A percentile compares a stretch with the other conserved stretches of the same genome.
Conservation (phyloP, 2,888 invertebrate species). For the Ormyrus pomaceus region DNA sequence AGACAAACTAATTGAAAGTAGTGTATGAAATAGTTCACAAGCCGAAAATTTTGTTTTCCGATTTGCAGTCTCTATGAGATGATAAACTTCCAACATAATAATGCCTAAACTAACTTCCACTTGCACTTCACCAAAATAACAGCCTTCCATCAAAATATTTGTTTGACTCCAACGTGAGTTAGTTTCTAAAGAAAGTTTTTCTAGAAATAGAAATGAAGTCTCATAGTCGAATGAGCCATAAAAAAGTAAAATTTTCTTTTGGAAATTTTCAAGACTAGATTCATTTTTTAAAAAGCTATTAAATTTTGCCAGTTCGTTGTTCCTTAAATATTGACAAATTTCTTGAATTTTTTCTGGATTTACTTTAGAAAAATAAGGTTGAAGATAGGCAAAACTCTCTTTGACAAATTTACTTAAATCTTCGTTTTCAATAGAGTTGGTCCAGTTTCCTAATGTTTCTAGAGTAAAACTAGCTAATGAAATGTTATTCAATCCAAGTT, state of each 20-base stretch:
- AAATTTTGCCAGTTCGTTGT: conserved; percentile 59
- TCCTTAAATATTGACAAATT: background rate
- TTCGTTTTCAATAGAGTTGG: conserved; percentile 70
- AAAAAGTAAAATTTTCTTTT: conserved; percentile 75
- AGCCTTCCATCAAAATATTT: conserved; percentile 77
- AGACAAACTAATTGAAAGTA: conserved; percentile 80
- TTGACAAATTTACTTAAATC: conserved; percentile 75
- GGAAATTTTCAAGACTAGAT: conserved; percentile 62
- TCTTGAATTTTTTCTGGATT: conserved; percentile 27
- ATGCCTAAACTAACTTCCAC: conserved; percentile 79
- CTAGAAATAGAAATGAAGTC: conserved; percentile 63
- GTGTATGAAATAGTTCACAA: conserved; percentile 83
- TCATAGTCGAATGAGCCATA: conserved; percentile 76
- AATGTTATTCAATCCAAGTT: conserved; percentile 76
- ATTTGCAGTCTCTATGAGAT: conserved; percentile 80
- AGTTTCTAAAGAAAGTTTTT: conserved; percentile 60
- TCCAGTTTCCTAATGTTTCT: conserved; percentile 80
- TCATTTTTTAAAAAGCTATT: conserved; percentile 63
- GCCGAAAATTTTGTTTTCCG: conserved; percentile 82
- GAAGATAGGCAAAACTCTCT: conserved; percentile 78
- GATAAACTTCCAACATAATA: conserved; percentile 80
- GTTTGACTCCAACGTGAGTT: conserved; percentile 77
- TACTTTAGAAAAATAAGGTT: conserved; percentile 77
- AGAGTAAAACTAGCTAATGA: conserved; percentile 77
- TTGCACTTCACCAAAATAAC: conserved; percentile 79